Conservation (phyloP, 1,140 invertebrate genomes). For the Tachypleus tridentatus region DNA sequence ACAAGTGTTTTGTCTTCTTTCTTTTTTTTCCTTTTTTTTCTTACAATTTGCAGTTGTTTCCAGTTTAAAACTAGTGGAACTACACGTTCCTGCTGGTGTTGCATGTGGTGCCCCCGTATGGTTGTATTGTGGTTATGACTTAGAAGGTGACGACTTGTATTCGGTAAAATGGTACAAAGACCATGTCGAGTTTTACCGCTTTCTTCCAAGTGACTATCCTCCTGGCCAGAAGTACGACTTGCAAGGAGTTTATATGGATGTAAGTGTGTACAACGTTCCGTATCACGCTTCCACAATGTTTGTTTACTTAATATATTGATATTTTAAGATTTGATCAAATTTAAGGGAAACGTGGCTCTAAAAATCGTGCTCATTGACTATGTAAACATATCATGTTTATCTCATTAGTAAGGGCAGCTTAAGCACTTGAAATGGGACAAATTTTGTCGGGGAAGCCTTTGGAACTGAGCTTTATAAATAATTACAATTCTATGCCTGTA, state of each 20-base stretch:
- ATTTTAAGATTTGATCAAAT: too few species aligned
- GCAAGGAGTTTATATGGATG: conserved; percentile 19
- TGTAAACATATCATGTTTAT: too few species aligned
- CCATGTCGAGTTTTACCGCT: conserved; percentile 20
- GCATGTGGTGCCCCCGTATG: conserved; percentile 16
- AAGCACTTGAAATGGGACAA: too few species aligned
- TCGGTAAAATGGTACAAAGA: conserved; percentile 33
- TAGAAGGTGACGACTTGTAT: conserved; percentile 32
- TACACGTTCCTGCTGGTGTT: conserved; percentile 16
- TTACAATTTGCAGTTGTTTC: not conserved
- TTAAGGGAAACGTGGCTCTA: too few species aligned
- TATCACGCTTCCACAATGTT: not conserved
- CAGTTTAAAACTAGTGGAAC: conserved; percentile 5
- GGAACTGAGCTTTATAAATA: too few species aligned
- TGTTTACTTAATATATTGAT: not conserved
- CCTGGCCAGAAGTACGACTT: conserved; percentile 12
- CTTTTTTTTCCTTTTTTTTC: too few species aligned
- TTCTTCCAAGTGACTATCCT: conserved; percentile 2
- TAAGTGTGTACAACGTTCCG: conserved; percentile 7
- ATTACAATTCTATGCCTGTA: too few species aligned
- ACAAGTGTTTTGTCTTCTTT: too few species aligned
- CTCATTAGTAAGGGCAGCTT: too few species aligned
- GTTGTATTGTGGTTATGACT: conserved; percentile 32
- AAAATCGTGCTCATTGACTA: too few species aligned
- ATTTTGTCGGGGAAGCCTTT: too few species aligned